Conservation (phyloP, 2,797 vertebrate genomes). For the Pseudochaenichthys georgianus region DNA sequence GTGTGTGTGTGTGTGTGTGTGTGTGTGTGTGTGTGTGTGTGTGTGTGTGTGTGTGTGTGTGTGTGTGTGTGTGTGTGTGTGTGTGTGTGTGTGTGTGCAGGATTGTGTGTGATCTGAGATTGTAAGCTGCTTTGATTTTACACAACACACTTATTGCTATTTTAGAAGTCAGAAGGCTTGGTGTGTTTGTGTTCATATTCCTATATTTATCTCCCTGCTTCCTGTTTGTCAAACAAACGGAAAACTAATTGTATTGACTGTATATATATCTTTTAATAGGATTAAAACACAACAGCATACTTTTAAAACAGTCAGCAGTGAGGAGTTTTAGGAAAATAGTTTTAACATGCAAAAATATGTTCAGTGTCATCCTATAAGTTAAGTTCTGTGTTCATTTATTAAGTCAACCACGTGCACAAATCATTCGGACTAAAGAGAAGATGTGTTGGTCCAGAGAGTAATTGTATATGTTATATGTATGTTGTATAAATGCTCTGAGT, state of each 20-base stretch:
- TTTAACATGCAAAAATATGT: too few relatives aligned
- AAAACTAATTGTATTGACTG: not conserved
- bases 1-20: conserved; percentile 16
- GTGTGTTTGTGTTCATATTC: not conserved
- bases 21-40: conserved; percentile 17
- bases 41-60: conserved; percentile 16
- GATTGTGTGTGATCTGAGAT: not conserved
- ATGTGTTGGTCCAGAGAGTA: not conserved
- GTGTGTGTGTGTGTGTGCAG: conserved; percentile 36
- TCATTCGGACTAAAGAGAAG: too few relatives aligned
- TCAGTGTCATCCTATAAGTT: too few relatives aligned
- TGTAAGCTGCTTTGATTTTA: conserved; percentile 34
- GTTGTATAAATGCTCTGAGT: not conserved
- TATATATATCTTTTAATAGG: too few relatives aligned
- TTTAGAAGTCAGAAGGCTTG: not conserved
- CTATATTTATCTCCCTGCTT: not conserved
- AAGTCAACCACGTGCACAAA: too few relatives aligned
- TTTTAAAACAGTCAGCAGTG: too few relatives aligned
- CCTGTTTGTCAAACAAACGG: not conserved
- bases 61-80: conserved; percentile 17
- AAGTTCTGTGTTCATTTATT: too few relatives aligned
- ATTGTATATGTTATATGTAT: not conserved
- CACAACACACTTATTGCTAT: conserved; percentile 20
- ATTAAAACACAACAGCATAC: too few relatives aligned
- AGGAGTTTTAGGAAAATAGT: too few relatives aligned